Percentiles rank a stretch among this genome's conserved stretches.
phyloP scores from a whole-genome alignment of 1,140 invertebrate genomes.

The Nasonia longicornis region DNA sequence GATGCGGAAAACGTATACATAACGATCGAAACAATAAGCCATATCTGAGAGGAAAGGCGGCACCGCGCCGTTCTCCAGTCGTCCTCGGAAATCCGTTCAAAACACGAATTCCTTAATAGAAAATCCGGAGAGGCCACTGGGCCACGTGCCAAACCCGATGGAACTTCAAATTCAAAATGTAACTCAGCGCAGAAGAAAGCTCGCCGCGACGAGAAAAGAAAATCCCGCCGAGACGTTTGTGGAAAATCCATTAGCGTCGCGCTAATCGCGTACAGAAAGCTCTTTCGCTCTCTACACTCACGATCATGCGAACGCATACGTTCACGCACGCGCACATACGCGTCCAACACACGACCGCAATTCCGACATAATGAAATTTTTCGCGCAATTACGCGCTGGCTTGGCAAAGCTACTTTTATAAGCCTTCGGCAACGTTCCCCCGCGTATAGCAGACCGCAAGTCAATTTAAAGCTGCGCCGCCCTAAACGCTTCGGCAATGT shows the following conservation, averaged over 20 bases:
- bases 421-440: background rate
- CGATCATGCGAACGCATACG: background rate
- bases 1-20: too few relatives aligned
- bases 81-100: background rate
- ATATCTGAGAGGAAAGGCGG: background rate
- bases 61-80: too few relatives aligned
- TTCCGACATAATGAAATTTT: constrained; percentile 20
- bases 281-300: background rate
- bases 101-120: constrained; percentile 12
- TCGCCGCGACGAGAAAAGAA: background rate
- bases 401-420: background rate
- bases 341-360: background rate
- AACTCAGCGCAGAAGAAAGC: background rate
- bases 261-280: background rate
- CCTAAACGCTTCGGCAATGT: constrained; percentile 31
- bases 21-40: too few relatives aligned
- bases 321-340: background rate
- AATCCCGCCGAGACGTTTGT: background rate
- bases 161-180: constrained; percentile 16
- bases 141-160: constrained; percentile 13
- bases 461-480: constrained; percentile 25
- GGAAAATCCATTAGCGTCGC: constrained; percentile 11
- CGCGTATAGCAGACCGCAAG: background rate
- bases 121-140: background rate
- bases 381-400: background rate